phyloP scores from a whole-genome alignment of 2,113 vertebrate genomes.

The Chrysochloris asiatica region DNA sequence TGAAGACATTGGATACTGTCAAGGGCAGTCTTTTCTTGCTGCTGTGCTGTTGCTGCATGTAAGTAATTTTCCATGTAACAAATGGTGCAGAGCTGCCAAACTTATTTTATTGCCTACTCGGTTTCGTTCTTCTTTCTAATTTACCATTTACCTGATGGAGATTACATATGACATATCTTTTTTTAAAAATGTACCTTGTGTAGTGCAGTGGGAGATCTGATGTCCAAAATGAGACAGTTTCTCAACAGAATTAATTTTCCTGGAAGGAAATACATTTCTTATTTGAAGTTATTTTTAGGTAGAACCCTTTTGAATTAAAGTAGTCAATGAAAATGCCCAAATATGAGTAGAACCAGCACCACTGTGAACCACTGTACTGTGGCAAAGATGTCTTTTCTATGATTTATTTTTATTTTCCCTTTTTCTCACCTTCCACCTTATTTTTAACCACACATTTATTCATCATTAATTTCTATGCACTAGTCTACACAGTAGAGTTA shows the following conservation, averaged over 20 bases:
- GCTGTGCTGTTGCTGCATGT: conserved; percentile 97
- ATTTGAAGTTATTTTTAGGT: conserved; percentile 51
- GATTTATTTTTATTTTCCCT: conserved; percentile 17
- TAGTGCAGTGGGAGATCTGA: conserved; percentile 37
- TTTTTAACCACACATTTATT: conserved; percentile 25
- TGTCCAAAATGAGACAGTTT: conserved; percentile 31
- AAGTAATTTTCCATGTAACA: conserved; percentile 83
- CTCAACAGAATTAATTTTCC: conserved; percentile 18
- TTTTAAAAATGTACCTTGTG: conserved; percentile 15
- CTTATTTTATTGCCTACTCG: conserved; percentile 61
- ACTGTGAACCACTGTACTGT: neutral
- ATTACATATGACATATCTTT: conserved; percentile 55
- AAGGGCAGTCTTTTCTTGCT: conserved; percentile 98
- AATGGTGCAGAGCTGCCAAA: conserved; percentile 56
- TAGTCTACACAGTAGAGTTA: neutral
- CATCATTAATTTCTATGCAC: neutral
- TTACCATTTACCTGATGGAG: conserved; percentile 54
- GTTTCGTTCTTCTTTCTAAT: conserved; percentile 59
- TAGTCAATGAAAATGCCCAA: neutral
- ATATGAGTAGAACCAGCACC: neutral
- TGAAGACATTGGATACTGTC: conserved; percentile 99
- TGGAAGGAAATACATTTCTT: conserved; percentile 26
- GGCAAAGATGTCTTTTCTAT: neutral
- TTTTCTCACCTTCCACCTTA: neutral
- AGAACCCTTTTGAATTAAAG: conserved; percentile 31